Base-by-base conservation (phyloP, 2,888 invertebrate genomes). In the Lasioglossum marginatum region DNA sequence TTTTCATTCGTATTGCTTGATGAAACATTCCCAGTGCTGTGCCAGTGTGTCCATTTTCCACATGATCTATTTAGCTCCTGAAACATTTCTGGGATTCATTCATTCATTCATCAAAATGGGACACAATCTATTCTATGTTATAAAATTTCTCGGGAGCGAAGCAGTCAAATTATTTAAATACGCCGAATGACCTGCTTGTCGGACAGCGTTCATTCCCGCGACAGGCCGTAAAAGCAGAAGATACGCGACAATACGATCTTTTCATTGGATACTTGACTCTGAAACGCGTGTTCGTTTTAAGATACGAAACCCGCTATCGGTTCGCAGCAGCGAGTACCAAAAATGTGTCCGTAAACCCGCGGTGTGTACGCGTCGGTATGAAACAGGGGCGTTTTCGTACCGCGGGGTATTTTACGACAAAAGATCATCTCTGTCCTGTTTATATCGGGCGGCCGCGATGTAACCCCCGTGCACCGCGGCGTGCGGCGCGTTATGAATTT, bases 401-500 rank as follows among this genome's bases (percentile, higher is more conserved):
- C 40, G 40, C 10, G 40, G 0, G 70, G 40, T 70, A n/a, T 70
- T 68, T 68, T 40, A 70, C 70, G 70, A 70, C 70, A 70, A 27
- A 72, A 40, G 71, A 72, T 40, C 45, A 72, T 27, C 45, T n/a
- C 45, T n/a, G 19, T 27, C 63, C 71, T 45, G n/a, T 45, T 72
- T 40, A 45, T 72, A 27, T 45, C 71, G n/a, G 23, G 4, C n/a
- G n/a, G n/a, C 70, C 70, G n/a, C 70, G 40, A 23, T 70, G 70
- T 14, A 70, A 70, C 70, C 70, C 37, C 23, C 23, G 37, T 23
- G 34, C 37, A n/a, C n/a, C 70, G n/a, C n/a, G 70, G 19, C 52
- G 27, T 5, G 66, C 34, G 66, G 4, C 57, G 27, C 75, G 76
- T 77, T 76, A 66, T 87, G 82, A 79, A 87, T 85, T 68, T 84